Base-by-base conservation (phyloP, 2,113 vertebrate genomes). In the Solenodon paradoxus region DNA sequence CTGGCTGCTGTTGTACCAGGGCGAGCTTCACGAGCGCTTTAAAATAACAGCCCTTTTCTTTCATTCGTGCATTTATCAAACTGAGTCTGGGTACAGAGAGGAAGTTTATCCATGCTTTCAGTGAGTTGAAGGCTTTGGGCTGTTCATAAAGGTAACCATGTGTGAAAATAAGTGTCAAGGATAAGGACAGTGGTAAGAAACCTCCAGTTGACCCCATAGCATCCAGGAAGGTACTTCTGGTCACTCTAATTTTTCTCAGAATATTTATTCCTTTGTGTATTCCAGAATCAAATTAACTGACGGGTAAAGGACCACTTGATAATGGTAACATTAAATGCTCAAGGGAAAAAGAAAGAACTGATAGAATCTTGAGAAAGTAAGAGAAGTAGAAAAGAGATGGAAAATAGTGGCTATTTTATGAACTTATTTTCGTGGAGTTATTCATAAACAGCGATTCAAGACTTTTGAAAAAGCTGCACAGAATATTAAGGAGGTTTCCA, bases 231-330 rank as follows among this genome's bases (percentile, higher is more conserved):
- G 12, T 74, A 49, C 35, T 68, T 8, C 42, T 75, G 13, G 5
- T 86, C 47, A 86, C 5, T 74, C 45, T 79, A 16, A 79, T 86
- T 93, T 92, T 96, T 94, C 66, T 93, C 42, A 35, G 80, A 95
- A 8, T 86, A 45, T 90, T 66, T 75, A 7, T 49, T 89, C 38
- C 15, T 51, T 51, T 35, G n/a, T 64, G n/a, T 93, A 42, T 81
- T 74, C n/a, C 26, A 75, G 87, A 74, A 66, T 90, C 45, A 53
- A 38, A 38, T 83, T 82, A 66, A 2, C 22, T 66, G 55, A 79
- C 28, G 49, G 57, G n/a, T 64, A 79, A 55, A 79, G 45, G 30
- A 72, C 28, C 40, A 26, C 30, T n/a, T 72, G 17, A 55, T 88
- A 38, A 32, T 51, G 63, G n/a, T 35, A 79, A 77, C 11, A 8